Conservation (phyloP, 2,113 vertebrate species). For the Lepidothrix coronata region DNA sequence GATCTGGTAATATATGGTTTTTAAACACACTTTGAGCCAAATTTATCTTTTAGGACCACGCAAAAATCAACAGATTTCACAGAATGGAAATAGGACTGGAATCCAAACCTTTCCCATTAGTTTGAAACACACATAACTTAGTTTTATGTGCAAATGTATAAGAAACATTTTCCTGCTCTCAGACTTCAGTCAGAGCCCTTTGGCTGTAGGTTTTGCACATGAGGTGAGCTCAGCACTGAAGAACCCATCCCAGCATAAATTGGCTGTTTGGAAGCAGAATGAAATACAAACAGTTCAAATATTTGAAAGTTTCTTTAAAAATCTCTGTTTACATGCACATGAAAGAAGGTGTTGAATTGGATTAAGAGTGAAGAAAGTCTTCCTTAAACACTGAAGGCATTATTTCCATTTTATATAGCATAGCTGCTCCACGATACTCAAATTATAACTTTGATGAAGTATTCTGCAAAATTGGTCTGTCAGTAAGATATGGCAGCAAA, state of each 20-base stretch:
- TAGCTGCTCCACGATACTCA: background rate
- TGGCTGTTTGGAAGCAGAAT: background rate
- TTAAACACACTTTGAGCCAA: background rate
- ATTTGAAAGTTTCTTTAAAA: slow-evolving; percentile 7
- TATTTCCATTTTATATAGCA: background rate
- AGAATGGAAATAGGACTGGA: background rate
- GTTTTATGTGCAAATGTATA: background rate
- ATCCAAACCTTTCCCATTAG: background rate
- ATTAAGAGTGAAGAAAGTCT: slow-evolving; percentile 6
- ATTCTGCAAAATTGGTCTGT: background rate
- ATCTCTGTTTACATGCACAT: background rate
- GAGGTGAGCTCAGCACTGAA: background rate
- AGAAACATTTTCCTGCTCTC: background rate
- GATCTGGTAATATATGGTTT: background rate
- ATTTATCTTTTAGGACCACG: background rate
- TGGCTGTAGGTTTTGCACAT: background rate
- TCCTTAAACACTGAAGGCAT: background rate
- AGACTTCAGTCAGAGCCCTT: background rate
- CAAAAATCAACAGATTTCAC: slow-evolving; percentile 13
- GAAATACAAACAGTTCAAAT: background rate
- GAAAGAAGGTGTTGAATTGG: background rate
- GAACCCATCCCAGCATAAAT: background rate
- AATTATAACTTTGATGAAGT: background rate
- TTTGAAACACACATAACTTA: background rate
- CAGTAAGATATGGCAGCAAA: background rate